These are phyloP conservation scores for Bellardia bayeri DNA, from an alignment of 2,888 invertebrate species.

Conservation along the genomic window DNA sequence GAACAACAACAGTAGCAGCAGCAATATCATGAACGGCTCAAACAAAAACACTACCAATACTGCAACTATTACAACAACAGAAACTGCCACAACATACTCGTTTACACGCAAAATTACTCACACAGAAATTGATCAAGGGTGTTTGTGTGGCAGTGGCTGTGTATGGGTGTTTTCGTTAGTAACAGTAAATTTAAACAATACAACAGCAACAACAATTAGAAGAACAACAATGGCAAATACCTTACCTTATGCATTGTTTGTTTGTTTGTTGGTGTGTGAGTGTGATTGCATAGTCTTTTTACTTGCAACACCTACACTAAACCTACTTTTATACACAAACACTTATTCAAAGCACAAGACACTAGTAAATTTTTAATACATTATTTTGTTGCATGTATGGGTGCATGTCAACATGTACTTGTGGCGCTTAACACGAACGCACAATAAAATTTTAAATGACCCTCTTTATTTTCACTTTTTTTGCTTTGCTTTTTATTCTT, in stretches of 20 bases:
- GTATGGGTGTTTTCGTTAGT: conserved; percentile 33
- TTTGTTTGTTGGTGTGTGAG: not conserved
- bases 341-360: not conserved
- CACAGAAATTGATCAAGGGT: conserved; percentile 3
- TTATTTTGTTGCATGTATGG: conserved; percentile 13
- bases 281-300: not conserved
- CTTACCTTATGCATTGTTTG: not conserved
- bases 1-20: conserved; percentile 29
- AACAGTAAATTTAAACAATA: conserved; percentile 29
- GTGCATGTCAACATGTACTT: conserved; percentile 48
- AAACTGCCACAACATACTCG: not conserved
- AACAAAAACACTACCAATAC: not conserved
- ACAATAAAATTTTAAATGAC: conserved; percentile 41
- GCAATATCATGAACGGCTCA: not conserved
- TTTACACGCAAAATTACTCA: not conserved
- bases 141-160: not conserved
- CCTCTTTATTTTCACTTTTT: not conserved
- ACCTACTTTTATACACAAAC: not conserved
- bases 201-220: not conserved
- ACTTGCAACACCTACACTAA: not conserved
- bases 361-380: conserved; percentile 9
- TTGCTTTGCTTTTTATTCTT: not conserved
- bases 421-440: conserved; percentile 38
- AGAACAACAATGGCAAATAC: conserved; percentile 1
- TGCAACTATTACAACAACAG: not conserved